These are phyloP conservation scores for Theocolax elegans DNA, from an alignment of 1,140 invertebrate genomes.

Conservation along the genomic window DNA sequence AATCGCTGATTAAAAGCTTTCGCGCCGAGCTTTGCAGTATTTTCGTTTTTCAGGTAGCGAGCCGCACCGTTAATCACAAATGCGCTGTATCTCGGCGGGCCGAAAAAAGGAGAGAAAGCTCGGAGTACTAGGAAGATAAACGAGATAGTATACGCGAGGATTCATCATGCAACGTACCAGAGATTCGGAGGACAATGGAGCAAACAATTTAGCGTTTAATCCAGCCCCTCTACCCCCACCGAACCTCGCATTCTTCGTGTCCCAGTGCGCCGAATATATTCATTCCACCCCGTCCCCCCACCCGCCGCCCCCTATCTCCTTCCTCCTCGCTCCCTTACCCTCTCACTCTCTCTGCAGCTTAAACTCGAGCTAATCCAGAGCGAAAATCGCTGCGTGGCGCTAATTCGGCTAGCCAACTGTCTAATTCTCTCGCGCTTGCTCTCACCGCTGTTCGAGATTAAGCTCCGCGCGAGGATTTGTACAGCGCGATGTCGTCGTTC, in stretches of 20 bases:
- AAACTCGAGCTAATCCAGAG: slow-evolving; percentile 26
- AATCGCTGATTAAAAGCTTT: slow-evolving; percentile 28
- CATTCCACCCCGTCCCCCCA: background rate
- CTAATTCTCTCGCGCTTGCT: slow-evolving; percentile 24
- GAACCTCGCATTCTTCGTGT: background rate
- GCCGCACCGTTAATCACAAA: slow-evolving; percentile 21
- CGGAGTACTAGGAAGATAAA: slow-evolving; percentile 9
- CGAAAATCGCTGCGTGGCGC: slow-evolving; percentile 29
- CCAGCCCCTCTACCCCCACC: background rate
- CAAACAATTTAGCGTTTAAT: slow-evolving; percentile 33
- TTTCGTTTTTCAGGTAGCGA: slow-evolving; percentile 3
- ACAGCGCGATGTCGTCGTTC: background rate
- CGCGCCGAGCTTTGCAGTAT: background rate
- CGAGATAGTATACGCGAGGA: background rate
- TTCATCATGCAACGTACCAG: slow-evolving; percentile 5
- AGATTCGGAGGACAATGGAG: slow-evolving; percentile 16
- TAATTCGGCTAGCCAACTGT: slow-evolving; percentile 29
- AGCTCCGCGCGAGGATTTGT: slow-evolving; percentile 17
- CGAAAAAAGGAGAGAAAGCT: background rate
- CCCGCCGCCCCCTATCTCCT: background rate
- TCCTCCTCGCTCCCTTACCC: background rate
- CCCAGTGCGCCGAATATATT: background rate
- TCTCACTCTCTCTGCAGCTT: background rate
- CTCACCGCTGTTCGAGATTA: slow-evolving; percentile 1
- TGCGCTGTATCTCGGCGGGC: background rate